Evolutionary conservation across 2,797 vertebrate species (phyloP), one percentile per base, ranked within the genome.

Genomic region (Myotis myotis): DNA sequence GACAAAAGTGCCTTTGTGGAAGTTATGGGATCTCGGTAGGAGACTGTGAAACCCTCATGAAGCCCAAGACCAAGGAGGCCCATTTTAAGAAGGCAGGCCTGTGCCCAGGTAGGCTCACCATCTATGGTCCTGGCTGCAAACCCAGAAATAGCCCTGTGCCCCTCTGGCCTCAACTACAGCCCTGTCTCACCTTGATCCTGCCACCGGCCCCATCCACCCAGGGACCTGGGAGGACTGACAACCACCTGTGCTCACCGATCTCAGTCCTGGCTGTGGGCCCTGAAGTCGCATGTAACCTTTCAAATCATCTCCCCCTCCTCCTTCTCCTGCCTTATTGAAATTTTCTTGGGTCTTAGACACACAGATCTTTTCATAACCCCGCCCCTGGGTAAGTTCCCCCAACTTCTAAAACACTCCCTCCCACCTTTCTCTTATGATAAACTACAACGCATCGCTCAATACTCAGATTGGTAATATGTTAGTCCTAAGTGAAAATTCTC

Each of bases 21-120:
- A 60, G 38, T 9, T 68, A 15, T 0, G 5, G 60, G n/a, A n/a
- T 36, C n/a, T 13, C 11, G 19, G 51, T 38, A 57, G 57, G 16
- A 66, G 47, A 38, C 19, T 3, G 9, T 47, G 70, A 66, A 82
- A 38, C 0, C 1, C 44, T n/a, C n/a, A 23, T 33, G 30, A 41
- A 38, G 10, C 13, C 70, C 15, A n/a, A 41, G 64, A 51, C n/a
- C 19, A 36, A 38, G n/a, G 25, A 75, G n/a, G 19, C 17, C 6
- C 38, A 41, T 68, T 83, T 28, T 60, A 72, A 83, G 41, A 83
- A 76, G 36, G 44, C 25, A 80, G 66, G 17, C 49, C 36, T 81
- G 15, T 41, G 66, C 28, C 44, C 8, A 72, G 66, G 66, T 12
- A 41, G 28, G 47, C 23, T 17, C 49, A 66, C 57, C 72, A 57